Base-by-base conservation (phyloP, 2,797 vertebrate species). In the Ceryle rudis region DNA sequence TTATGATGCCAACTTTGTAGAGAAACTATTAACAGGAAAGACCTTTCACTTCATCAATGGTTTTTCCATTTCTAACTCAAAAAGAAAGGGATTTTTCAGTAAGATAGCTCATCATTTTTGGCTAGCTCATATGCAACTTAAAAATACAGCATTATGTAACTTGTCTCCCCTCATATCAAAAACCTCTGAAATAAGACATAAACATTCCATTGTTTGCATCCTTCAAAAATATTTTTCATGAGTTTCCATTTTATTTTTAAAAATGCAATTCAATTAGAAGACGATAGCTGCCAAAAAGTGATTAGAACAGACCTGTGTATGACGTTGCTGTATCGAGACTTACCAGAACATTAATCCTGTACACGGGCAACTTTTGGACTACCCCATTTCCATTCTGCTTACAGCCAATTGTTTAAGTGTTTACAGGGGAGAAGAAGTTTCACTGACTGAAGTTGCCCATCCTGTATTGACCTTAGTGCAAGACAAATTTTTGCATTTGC, bases 301-400 rank as follows among this genome's bases (percentile, higher is more conserved):
- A 16, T 72, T 25, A 87, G 22, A 37, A 57, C 28, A 57, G 25
- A 64, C 15, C 33, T 6, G 2, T 6, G 6, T 17, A 26, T 6
- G 44, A 44, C 23, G 23, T 4, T 5, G 29, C 9, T 4, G 1
- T 31, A 74, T 1, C 0, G 0, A 84, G 46, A 62, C 11, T 17
- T 33, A 61, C 3, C 41, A 72, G 49, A 61, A 79, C 21, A 62
- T 3, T 21, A 89, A 89, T 29, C 8, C 78, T 54, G 12, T 14
- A 23, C 14, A 5, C 9, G 29, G 73, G 42, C 16, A 77, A 82
- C 75, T 47, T 71, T 79, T 62, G 84, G 42, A 55, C 44, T 44
- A 23, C 16, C 9, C 9, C 31, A 41, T 6, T 85, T 47, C 33
- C 42, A 31, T 28, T 73, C 42, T 77, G 51, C 37, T 58, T n/a